These are phyloP conservation scores for Acleris holmiana DNA, from an alignment of 2,888 invertebrate genomes.

Conservation along the genomic window DNA sequence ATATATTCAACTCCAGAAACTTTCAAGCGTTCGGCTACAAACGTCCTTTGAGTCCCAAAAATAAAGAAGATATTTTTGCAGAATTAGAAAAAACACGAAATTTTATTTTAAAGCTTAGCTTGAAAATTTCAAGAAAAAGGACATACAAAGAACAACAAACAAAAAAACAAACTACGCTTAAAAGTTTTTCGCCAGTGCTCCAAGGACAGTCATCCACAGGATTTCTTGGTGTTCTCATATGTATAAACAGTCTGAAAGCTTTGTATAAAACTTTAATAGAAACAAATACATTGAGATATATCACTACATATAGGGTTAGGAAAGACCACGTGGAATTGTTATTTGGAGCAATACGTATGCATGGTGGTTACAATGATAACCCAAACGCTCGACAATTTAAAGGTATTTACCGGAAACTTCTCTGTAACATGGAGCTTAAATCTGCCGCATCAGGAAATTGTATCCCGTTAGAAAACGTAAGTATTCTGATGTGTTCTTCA, in stretches of 20 bases:
- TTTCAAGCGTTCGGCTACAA: conserved; percentile 37
- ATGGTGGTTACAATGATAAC: conserved; percentile 43
- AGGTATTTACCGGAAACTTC: conserved; percentile 37
- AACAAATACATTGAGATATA: conserved; percentile 4
- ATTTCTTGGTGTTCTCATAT: conserved; percentile 38
- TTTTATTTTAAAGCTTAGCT: conserved; percentile 16
- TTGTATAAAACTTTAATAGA: conserved; percentile 16
- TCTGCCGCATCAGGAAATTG: conserved; percentile 38
- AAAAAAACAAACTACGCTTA: background rate
- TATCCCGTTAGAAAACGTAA: conserved; percentile 38
- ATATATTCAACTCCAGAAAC: conserved; percentile 40
- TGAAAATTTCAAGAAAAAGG: background rate
- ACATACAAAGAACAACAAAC: conserved; percentile 10
- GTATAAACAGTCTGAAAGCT: conserved; percentile 27
- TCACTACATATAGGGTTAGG: conserved; percentile 35
- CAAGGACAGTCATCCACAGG: conserved; percentile 16
- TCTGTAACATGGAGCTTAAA: conserved; percentile 39
- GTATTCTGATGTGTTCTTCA: conserved; percentile 33
- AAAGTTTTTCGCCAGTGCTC: background rate
- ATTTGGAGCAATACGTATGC: conserved; percentile 38
- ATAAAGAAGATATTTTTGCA: conserved; percentile 9
- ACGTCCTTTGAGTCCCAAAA: conserved; percentile 1
- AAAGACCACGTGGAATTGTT: conserved; percentile 41
- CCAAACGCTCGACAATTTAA: conserved; percentile 40
- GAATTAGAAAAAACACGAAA: conserved; percentile 17